Conservation (phyloP, 2,888 invertebrate genomes). For the Kryphioiulus occultus region DNA sequence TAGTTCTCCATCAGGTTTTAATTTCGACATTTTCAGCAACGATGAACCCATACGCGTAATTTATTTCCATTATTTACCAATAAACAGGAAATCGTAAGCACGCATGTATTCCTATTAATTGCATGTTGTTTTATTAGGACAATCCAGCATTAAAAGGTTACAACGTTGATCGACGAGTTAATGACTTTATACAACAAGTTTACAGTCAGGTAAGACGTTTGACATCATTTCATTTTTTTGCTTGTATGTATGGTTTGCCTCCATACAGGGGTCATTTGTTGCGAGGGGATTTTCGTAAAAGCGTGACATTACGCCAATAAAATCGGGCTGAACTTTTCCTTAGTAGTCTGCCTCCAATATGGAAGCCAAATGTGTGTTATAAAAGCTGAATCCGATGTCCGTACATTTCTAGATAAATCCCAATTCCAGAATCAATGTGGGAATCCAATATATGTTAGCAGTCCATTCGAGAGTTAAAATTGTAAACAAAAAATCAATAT, state of each 20-base stretch:
- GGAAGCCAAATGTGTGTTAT: too few relatives aligned
- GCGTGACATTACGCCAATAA: too few relatives aligned
- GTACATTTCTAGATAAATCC: too few relatives aligned
- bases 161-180: conserved; percentile 48
- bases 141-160: conserved; percentile 48
- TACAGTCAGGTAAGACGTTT: conserved; percentile 19
- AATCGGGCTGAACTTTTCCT: too few relatives aligned
- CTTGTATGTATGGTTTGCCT: not conserved
- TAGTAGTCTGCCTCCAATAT: too few relatives aligned
- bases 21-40: conserved; percentile 41
- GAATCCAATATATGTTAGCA: too few relatives aligned
- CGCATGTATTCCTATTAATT: not conserved
- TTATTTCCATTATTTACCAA: not conserved
- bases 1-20: conserved; percentile 45
- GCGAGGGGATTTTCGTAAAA: too few relatives aligned
- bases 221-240: not conserved
- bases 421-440: too few relatives aligned
- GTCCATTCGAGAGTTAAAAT: too few relatives aligned
- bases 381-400: too few relatives aligned
- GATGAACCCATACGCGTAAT: conserved; percentile 49
- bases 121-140: conserved; percentile 43
- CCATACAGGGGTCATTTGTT: not conserved
- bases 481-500: too few relatives aligned
- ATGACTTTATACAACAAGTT: conserved; percentile 11
- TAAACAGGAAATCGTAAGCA: not conserved